phyloP scores from a whole-genome alignment of 2,888 invertebrate species.

The Dorcus parallelipipedus region DNA sequence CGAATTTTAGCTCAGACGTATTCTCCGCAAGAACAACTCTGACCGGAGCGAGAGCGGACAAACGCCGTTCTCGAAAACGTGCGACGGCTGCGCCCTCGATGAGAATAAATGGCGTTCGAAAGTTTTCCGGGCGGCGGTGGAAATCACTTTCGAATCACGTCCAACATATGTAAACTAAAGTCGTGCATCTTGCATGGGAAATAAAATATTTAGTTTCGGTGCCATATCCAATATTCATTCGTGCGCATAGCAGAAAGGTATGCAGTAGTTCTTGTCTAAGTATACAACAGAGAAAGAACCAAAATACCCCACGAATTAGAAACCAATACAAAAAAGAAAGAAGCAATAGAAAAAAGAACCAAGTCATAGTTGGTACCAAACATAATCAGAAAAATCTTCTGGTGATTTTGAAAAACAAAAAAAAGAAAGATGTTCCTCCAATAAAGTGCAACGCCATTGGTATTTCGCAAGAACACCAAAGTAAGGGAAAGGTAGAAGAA shows the following conservation, averaged over 20 bases:
- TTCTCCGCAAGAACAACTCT: constrained; percentile 23
- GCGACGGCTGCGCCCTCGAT: constrained; percentile 23
- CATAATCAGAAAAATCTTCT: too few species aligned
- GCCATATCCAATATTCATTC: constrained; percentile 41
- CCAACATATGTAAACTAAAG: constrained; percentile 46
- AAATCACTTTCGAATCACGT: constrained; percentile 45
- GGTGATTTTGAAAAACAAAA: too few species aligned
- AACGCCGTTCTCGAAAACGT: constrained; percentile 5
- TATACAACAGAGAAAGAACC: too few species aligned
- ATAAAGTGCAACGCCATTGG: too few species aligned
- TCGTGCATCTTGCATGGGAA: constrained; percentile 39
- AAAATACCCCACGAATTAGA: too few species aligned
- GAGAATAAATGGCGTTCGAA: constrained; percentile 29
- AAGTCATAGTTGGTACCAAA: too few species aligned
- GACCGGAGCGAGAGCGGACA: constrained; percentile 20
- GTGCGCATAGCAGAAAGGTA: constrained; percentile 34
- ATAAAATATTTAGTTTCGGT: constrained; percentile 46
- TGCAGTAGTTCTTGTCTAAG: too few species aligned
- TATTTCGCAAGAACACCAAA: too few species aligned
- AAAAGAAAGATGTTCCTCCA: too few species aligned
- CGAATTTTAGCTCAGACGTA: constrained; percentile 21
- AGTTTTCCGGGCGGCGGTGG: constrained; percentile 32
- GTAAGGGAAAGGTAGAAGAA: too few species aligned
- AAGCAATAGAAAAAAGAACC: too few species aligned
- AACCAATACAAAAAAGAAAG: too few species aligned